These are phyloP conservation scores for Acholoe squamosa DNA, from an alignment of 2,888 invertebrate species.

Conservation along the genomic window DNA sequence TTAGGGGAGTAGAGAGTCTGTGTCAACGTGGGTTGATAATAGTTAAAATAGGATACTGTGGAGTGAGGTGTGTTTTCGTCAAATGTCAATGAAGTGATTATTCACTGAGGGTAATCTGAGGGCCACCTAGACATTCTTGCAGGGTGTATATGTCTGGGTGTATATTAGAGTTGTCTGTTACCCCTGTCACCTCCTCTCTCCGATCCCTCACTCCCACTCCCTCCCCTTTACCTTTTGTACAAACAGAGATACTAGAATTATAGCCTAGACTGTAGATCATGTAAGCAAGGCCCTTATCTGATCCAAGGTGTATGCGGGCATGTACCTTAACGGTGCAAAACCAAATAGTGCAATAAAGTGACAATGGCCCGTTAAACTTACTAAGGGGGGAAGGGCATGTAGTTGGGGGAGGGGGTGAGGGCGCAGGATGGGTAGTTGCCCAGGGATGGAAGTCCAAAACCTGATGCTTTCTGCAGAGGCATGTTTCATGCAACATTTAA, in stretches of 20 bases:
- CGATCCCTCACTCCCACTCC: background rate
- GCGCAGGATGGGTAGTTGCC: no score
- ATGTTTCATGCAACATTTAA: conserved; percentile 52
- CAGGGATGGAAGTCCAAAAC: background rate
- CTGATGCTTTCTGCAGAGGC: background rate
- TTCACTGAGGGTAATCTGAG: background rate
- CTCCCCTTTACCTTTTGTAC: no score
- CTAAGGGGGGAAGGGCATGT: background rate
- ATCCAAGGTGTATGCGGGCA: background rate
- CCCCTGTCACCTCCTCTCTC: background rate
- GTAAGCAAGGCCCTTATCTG: conserved; percentile 1
- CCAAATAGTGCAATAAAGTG: background rate
- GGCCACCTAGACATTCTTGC: background rate
- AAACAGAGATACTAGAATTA: background rate
- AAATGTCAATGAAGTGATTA: conserved; percentile 16
- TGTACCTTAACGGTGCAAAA: conserved; percentile 16
- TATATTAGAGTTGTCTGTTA: conserved; percentile 23
- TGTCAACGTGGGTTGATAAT: background rate
- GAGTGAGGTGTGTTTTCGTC: background rate
- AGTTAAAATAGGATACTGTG: background rate
- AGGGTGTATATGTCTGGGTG: conserved; percentile 2
- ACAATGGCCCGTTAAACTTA: background rate
- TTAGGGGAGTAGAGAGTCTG: background rate
- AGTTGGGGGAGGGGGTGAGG: background rate
- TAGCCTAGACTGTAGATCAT: conserved; percentile 32